phyloP scores from a whole-genome alignment of 2,888 invertebrate species.

The Limnephilus auricula region DNA sequence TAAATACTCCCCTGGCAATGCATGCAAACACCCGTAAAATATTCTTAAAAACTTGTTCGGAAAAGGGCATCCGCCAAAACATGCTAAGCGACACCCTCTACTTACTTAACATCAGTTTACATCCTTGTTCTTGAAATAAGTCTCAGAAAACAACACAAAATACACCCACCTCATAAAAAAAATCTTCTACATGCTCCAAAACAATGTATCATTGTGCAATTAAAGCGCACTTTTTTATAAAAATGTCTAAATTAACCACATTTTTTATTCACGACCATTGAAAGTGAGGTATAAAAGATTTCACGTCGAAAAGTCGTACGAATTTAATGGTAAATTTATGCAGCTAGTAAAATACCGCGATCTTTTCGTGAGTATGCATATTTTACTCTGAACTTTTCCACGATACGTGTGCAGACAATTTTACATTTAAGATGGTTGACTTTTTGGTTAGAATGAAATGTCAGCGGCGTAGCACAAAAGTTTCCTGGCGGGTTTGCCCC shows the following conservation, averaged over 20 bases:
- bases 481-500: background rate
- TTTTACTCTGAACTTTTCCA: background rate
- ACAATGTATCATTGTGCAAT: background rate
- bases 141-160: background rate
- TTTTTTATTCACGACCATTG: background rate
- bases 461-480: constrained; percentile 29
- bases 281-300: background rate
- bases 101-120: background rate
- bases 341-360: too few species aligned
- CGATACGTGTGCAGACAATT: background rate
- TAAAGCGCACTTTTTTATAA: background rate
- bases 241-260: background rate
- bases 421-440: constrained; percentile 46
- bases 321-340: background rate
- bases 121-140: background rate
- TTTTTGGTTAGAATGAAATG: constrained; percentile 47
- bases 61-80: constrained; percentile 41
- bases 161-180: background rate
- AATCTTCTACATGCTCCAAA: background rate
- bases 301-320: background rate
- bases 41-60: constrained; percentile 48
- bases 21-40: constrained; percentile 40
- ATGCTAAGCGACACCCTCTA: constrained; percentile 23
- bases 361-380: background rate
- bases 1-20: constrained; percentile 17